These are phyloP conservation scores for Acleris cristana DNA, from an alignment of 2,888 invertebrate genomes.

Conservation along the genomic window DNA sequence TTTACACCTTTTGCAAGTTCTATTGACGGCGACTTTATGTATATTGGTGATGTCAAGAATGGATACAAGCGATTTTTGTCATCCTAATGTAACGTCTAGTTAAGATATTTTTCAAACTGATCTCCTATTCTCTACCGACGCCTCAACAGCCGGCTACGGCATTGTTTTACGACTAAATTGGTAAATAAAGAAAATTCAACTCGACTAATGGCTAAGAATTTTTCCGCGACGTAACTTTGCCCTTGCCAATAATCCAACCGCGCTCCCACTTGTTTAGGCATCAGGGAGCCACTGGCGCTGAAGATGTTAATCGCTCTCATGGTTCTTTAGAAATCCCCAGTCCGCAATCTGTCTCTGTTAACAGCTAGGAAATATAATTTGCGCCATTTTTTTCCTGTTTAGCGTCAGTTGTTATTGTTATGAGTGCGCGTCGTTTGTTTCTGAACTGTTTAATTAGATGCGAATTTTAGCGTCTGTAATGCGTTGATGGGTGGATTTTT, in stretches of 20 bases:
- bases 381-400: constrained; percentile 10
- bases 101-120: background rate
- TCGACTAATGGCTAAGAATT: constrained; percentile 37
- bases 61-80: too few relatives aligned
- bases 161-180: constrained; percentile 33
- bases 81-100: background rate
- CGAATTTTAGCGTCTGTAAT: background rate
- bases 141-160: background rate
- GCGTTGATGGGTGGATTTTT: background rate
- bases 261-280: too few relatives aligned
- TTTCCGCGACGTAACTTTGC: constrained; percentile 18
- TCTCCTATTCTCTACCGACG: background rate
- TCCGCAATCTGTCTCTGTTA: constrained; percentile 31
- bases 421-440: constrained; percentile 16
- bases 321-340: constrained; percentile 20
- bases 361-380: constrained; percentile 29
- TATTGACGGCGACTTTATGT: too few relatives aligned
- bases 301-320: constrained; percentile 30
- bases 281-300: too few relatives aligned
- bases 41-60: background rate
- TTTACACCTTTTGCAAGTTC: too few relatives aligned
- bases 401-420: constrained; percentile 2
- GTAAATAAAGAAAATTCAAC: constrained; percentile 40
- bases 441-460: constrained; percentile 5
- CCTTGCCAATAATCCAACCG: too few relatives aligned